phyloP scores from a whole-genome alignment of 2,888 invertebrate genomes.

The Agrotis ipsilon region DNA sequence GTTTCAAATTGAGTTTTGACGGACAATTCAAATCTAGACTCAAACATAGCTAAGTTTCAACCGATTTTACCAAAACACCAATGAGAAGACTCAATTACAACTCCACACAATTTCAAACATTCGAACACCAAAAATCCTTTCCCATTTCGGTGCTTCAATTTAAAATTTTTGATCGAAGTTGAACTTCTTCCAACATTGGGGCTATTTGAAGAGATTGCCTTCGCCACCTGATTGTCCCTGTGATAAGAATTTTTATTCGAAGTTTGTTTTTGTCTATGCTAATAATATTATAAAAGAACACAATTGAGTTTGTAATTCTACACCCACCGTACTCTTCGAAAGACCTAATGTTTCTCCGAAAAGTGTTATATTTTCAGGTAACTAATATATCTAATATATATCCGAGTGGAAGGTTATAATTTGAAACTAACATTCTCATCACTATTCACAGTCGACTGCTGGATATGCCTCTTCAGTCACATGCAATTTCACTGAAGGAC shows the following conservation, averaged over 20 bases:
- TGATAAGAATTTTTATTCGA: slow-evolving; percentile 78
- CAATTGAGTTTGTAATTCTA: no score
- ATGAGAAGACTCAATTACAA: slow-evolving; percentile 41
- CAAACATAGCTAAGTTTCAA: slow-evolving; percentile 4
- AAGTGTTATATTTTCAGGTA: no score
- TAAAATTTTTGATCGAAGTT: slow-evolving; percentile 52
- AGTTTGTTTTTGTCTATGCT: slow-evolving; percentile 65
- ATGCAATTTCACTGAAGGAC: no score
- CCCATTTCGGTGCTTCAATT: slow-evolving; percentile 49
- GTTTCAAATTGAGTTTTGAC: background rate
- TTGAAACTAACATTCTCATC: no score
- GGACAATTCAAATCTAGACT: background rate
- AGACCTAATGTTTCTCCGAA: no score
- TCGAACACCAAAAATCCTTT: slow-evolving; percentile 45
- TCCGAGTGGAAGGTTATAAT: no score
- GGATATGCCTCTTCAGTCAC: no score
- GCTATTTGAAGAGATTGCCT: slow-evolving; percentile 60
- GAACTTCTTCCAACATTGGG: slow-evolving; percentile 45
- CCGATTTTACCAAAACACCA: slow-evolving; percentile 27
- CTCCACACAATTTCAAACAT: slow-evolving; percentile 44
- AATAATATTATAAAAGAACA: no score
- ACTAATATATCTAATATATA: no score
- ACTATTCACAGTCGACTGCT: no score
- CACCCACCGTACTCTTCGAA: no score
- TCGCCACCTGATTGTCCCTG: slow-evolving; percentile 64